Evolutionary conservation across 2,888 invertebrate genomes (phyloP), one percentile per base, ranked within the genome.

Genomic region (Piscicola geometra): DNA sequence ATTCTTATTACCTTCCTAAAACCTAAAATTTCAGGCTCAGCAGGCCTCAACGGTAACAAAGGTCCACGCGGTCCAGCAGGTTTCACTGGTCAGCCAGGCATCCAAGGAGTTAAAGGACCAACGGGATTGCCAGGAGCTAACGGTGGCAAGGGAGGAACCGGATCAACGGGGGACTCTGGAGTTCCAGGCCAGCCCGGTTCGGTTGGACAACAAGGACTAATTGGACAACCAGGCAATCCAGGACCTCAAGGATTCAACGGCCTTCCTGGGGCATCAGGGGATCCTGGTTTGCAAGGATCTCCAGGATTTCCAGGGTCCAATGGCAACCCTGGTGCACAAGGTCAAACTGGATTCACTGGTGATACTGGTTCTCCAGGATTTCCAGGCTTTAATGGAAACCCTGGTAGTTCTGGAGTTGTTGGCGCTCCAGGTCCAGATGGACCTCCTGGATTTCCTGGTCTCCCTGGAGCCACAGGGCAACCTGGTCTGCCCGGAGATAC

Each of bases 381-480:
- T n/a, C n/a, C 36, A 36, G 69, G 69, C 33, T 35, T 1, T 15
- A 21, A 21, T 36, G 69, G 69, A 18, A 21, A 35, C 3, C n/a
- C 21, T 41, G 69, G 69, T 25, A n/a, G 33, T n/a, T n/a, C 36
- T 1, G 41, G 47, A 25, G 33, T 30, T n/a, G 33, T n/a, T 25
- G 64, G 36, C 3, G 5, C 50, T 67, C 68, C 25, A 30, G 47
- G 18, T 75, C 64, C 71, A 71, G 68, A 21, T 69, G 77, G 79
- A 28, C 64, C 35, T 56, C 28, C 21, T 15, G 71, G 52, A n/a
- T 81, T 81, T 52, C 83, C 83, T 68, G 82, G 82, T 25, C 2
- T n/a, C 0, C 75, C 77, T 35, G 78, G 77, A 18, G 30, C 60
- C 15, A 60, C 71, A 21, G 77, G 78, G 25, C 41, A 47, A 0